These are phyloP conservation scores for Styela plicata DNA, from an alignment of 23 tunicate genomes.

Conservation along the genomic window DNA sequence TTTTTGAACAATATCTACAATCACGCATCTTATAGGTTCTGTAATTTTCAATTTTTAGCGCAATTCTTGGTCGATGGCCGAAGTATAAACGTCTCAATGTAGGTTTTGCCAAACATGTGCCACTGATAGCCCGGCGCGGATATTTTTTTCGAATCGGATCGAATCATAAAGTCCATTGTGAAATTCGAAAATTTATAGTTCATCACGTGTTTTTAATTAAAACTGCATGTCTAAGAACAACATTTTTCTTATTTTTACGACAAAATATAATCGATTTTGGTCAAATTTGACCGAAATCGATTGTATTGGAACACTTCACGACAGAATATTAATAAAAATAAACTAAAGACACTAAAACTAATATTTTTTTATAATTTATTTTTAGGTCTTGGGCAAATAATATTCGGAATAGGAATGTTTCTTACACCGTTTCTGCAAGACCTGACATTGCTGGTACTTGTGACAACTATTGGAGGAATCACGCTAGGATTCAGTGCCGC, in stretches of 20 bases:
- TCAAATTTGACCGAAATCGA: no score
- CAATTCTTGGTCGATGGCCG: conserved; percentile 26
- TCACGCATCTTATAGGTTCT: no score
- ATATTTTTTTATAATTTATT: not conserved
- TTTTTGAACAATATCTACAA: no score
- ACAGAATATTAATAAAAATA: not conserved
- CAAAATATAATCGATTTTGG: no score
- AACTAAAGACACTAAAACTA: not conserved
- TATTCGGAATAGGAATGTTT: conserved; percentile 61
- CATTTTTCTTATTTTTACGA: no score
- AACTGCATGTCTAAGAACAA: no score
- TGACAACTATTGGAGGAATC: conserved; percentile 29
- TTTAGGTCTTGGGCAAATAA: conserved; percentile 51
- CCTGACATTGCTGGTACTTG: conserved; percentile 39
- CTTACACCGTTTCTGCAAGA: conserved; percentile 68
- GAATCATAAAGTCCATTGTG: no score
- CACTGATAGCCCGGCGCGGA: no score
- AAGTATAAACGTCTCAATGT: conserved; percentile 7
- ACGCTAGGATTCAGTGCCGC: conserved; percentile 27
- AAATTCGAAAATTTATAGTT: no score
- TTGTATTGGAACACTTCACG: not conserved
- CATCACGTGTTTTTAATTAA: no score
- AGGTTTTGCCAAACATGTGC: no score
- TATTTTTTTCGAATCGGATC: no score
- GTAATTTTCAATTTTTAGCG: conserved; percentile 41